Base-by-base conservation (phyloP, 2,797 vertebrate species). In the Cryptoblepharus egeriae region DNA sequence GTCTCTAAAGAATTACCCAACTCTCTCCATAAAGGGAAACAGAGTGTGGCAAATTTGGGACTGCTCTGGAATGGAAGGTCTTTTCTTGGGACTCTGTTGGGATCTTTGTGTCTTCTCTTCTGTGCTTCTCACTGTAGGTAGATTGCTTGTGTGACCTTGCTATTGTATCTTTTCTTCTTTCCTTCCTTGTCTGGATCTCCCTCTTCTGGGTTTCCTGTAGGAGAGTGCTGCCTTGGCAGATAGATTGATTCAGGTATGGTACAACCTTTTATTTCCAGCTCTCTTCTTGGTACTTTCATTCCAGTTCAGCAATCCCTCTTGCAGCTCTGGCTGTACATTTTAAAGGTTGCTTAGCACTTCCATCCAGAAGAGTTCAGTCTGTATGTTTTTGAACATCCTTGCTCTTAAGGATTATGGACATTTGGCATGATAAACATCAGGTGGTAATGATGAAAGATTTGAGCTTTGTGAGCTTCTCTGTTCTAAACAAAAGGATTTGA, bases 141-240 rank as follows among this genome's bases (percentile, higher is more conserved):
- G 86, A 74, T 87, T 88, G 9, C 89, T 93, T 92, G 93, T 95
- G 93, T 95, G 93, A 94, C 90, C 93, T 92, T 94, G 89, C 91
- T 94, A 88, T 88, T 89, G 82, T 87, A 57, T 90, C 76, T 94
- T 88, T 86, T 91, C 87, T 87, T 89, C 83, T 88, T 88, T 94
- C 93, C 90, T 90, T 90, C 92, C 88, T 86, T 88, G 90, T 95
- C 77, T 87, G 86, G 93, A 88, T 92, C 88, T 92, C 85, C 88
- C 88, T 92, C 90, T 85, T 87, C 74, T 83, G 93, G 57, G 84
- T 88, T 88, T 90, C 32, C 94, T 95, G 92, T 96, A 99, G 98
- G 98, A 99, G 96, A 99, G 97, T 89, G 98, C 98, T 91, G 98
- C 98, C 96, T 96, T 99, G 95, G 98, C 98, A 96, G 98, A 99